Conservation (phyloP, 2,888 invertebrate species). For the Balanococcus diminutus region DNA sequence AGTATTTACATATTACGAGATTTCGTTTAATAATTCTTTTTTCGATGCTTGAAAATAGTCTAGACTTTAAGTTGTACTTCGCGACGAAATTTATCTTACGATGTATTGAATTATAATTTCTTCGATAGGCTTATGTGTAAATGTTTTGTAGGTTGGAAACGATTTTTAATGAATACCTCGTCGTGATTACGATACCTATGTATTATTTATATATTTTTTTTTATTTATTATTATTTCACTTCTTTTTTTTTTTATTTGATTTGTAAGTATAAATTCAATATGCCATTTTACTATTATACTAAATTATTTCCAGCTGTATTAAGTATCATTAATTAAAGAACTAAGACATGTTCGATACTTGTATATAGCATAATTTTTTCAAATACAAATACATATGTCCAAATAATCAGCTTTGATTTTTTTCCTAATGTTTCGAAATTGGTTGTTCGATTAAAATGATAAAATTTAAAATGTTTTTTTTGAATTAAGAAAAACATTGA, state of each 20-base stretch:
- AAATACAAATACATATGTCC: conserved; percentile 36
- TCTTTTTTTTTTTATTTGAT: conserved; percentile 7
- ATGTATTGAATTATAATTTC: conserved; percentile 6
- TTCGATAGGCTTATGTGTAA: conserved; percentile 17
- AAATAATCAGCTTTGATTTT: neutral
- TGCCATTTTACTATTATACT: conserved; percentile 18
- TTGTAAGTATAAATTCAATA: conserved; percentile 24
- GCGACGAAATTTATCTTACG: neutral
- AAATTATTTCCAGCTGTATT: conserved; percentile 35
- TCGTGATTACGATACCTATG: conserved; percentile 36
- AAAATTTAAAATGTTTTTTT: no score
- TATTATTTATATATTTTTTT: neutral
- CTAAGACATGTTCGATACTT: conserved; percentile 29
- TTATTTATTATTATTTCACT: neutral
- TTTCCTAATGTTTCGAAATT: no score
- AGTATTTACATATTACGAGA: conserved; percentile 25
- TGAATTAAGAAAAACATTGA: no score
- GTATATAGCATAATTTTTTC: conserved; percentile 24
- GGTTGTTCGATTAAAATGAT: no score
- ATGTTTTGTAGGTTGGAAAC: conserved; percentile 7
- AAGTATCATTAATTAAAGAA: conserved; percentile 30
- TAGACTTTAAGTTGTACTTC: conserved; percentile 25
- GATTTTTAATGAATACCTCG: conserved; percentile 20
- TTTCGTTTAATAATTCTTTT: neutral
- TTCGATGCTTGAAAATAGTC: conserved; percentile 32